Evolutionary conservation across 2,113 vertebrate species (phyloP).

Genomic region (Trogon melanurus): DNA sequence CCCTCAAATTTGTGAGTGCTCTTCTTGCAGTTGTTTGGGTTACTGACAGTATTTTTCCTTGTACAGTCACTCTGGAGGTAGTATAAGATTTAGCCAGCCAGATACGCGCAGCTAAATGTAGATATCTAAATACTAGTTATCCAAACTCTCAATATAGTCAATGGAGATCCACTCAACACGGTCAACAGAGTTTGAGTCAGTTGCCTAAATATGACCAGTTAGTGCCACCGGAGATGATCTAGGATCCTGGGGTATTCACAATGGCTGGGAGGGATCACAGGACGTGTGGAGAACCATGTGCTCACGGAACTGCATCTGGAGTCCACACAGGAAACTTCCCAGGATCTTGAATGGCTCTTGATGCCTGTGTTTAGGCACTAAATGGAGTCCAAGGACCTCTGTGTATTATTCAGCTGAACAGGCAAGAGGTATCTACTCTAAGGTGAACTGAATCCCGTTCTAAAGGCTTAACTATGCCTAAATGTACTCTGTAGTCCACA

Average conservation of each 20-base stretch:
- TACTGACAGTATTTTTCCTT: not conserved
- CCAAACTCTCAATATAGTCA: not conserved
- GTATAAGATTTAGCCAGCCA: not conserved
- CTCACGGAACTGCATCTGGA: not conserved
- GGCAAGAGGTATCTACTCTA: not conserved
- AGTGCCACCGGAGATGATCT: not conserved
- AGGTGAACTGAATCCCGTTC: not conserved
- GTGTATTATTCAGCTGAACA: not conserved
- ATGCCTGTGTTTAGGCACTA: not conserved
- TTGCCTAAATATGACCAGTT: not conserved
- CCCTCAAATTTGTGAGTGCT: not conserved
- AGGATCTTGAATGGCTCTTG: not conserved
- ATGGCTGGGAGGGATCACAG: fast-evolving
- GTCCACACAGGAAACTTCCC: not conserved
- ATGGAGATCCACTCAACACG: not conserved
- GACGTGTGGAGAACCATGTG: not conserved
- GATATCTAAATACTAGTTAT: not conserved
- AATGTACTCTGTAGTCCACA: not conserved
- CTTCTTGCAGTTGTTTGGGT: not conserved
- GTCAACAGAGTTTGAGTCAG: not conserved
- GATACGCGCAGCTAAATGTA: not conserved
- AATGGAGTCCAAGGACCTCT: not conserved
- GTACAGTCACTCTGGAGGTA: not conserved
- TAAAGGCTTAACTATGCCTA: not conserved
- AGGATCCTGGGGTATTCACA: not conserved